Evolutionary conservation across 2,797 vertebrate species (phyloP), one percentile per base, ranked within the genome.

Genomic region (Poliocrania exsul): DNA sequence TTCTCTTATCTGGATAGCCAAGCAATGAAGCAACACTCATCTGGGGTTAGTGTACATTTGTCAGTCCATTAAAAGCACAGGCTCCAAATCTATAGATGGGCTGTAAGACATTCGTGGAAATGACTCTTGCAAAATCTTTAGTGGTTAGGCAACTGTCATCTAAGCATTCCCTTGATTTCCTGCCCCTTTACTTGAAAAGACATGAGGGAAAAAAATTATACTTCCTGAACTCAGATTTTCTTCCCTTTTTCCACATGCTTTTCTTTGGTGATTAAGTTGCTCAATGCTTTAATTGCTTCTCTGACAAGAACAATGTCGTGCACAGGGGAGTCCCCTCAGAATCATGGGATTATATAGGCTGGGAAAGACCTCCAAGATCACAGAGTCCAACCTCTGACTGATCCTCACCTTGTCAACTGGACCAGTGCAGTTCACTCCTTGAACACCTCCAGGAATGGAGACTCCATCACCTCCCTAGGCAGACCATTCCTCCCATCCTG

Each of bases 51-150:
- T 61, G 78, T 80, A 54, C 88, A 82, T 95, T 92, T 92, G 71
- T 82, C 92, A 94, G 88, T 77, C 93, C 94, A 85, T 95, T 96
- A 95, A 71, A 92, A 81, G 86, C 84, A 64, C 6, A 18, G 90
- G 46, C 75, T 74, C 67, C 12, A n/a, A 67, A 81, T 88, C 94
- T 82, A 89, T 93, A 85, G 57, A 80, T 65, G 88, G 83, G 66
- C 80, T 5, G 20, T 33, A 49, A 93, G 92, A 71, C 94, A 61
- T 74, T 77, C 66, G 65, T 17, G 29, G 92, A 93, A 95, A 94
- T 75, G 86, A 80, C 86, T 93, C 93, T 58, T 64, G 81, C 71
- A 93, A 51, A 87, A 75, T 84, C 89, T 93, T 85, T 53, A 56
- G 69, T 44, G 54, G 90, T 57, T 87, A 64, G 82, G 86, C 82